Base-by-base conservation (phyloP, 2,888 invertebrate genomes). In the Horisme vitalbata region DNA sequence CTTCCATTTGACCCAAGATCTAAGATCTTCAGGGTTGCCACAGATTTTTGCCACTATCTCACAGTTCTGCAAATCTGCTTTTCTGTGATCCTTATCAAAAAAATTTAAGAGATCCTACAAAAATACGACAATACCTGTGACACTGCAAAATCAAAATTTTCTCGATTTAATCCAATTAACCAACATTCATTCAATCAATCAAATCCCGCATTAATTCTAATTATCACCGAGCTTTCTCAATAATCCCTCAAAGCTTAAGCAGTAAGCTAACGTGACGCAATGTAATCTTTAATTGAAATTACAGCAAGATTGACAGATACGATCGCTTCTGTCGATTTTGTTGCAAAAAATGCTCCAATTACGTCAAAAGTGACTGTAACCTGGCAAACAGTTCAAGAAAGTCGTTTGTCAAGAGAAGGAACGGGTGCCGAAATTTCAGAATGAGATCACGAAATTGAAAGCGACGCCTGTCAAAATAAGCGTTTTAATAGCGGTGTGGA, bases 301-400 rank as follows among this genome's bases (percentile, higher is more conserved):
- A 47, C 51, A 65, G 59, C 43, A 53, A 71, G 75, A 74, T 71
- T 78, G 81, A 79, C 79, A 65, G 73, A 66, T 68, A 65, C 59
- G 62, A 57, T 63, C 63, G 60, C 55, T 49, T 49, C 53, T 51
- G 55, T 55, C 53, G 51, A 60, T 57, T 57, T 57, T 63, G 67
- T 68, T 72, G 75, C 74, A 65, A 74, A 74, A 71, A 52, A 69
- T 72, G 80, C 64, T 72, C 81, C 71, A 78, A 69, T 77, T 81
- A 68, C 65, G 66, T 72, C 70, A 65, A 65, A 66, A 70, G 69
- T 71, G 79, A 77, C 72, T 69, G 73, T 68, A 61, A 66, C 61
- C 32, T 75, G 64, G 67, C 69, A 72, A 71, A 53, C 49, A 44
- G 48, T 66, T 47, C 55, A 65, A 57, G 55, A 65, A 74, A 71